Conservation (phyloP, 2,113 vertebrate genomes). For the Xiphorhynchus elegans region DNA sequence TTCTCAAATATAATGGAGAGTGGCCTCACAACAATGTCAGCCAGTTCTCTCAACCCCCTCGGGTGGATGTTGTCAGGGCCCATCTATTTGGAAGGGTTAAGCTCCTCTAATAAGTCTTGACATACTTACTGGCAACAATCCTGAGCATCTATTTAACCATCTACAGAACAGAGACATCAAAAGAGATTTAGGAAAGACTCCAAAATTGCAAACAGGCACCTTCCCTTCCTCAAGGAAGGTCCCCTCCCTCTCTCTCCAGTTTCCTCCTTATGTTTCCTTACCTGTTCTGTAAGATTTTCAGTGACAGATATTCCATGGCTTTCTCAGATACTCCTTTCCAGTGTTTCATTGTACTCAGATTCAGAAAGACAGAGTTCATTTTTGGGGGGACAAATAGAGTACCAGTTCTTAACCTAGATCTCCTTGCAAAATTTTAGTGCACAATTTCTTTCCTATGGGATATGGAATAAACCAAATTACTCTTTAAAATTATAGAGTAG, state of each 20-base stretch:
- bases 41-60: background rate
- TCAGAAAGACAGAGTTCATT: background rate
- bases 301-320: background rate
- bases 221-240: background rate
- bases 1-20: background rate
- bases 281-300: background rate
- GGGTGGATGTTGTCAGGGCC: background rate
- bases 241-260: rapidly evolving
- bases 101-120: background rate
- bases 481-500: background rate
- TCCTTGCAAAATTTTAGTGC: background rate
- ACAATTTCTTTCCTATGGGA: background rate
- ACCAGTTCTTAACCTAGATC: background rate
- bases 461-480: background rate
- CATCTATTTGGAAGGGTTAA: background rate
- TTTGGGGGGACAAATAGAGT: rapidly evolving
- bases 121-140: background rate
- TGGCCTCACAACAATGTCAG: background rate
- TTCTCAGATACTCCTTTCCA: background rate
- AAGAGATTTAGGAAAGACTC: background rate
- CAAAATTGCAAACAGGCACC: background rate
- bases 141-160: background rate
- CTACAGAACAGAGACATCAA: background rate
- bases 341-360: rapidly evolving
- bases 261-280: background rate